phyloP scores from a whole-genome alignment of 1,140 invertebrate species.

The Uloborus diversus region DNA sequence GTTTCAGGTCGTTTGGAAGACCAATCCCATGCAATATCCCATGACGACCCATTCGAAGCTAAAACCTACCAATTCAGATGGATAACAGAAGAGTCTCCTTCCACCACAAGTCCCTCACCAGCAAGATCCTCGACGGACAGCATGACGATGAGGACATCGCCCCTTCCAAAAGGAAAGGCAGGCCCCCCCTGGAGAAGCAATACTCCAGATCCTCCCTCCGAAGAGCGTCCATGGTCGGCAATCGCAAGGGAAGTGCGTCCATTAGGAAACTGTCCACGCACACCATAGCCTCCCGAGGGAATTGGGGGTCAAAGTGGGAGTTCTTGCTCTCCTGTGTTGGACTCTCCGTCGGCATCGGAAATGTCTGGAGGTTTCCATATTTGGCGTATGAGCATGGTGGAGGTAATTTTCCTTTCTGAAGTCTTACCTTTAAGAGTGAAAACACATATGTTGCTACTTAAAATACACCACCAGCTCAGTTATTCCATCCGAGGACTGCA shows the following conservation, averaged over 20 bases:
- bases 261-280: slow-evolving; percentile 48
- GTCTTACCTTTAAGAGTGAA: background rate
- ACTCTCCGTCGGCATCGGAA: slow-evolving; percentile 65
- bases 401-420: slow-evolving; percentile 59
- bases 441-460: too few species aligned
- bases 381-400: slow-evolving; percentile 66
- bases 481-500: too few species aligned
- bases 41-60: background rate
- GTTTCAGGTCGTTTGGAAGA: too few species aligned
- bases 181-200: background rate
- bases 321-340: slow-evolving; percentile 66
- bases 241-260: slow-evolving; percentile 35
- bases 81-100: slow-evolving; percentile 48
- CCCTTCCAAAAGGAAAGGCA: background rate
- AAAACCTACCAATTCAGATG: background rate
- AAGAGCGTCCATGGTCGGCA: slow-evolving; percentile 1
- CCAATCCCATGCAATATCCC: background rate
- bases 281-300: slow-evolving; percentile 59
- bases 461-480: too few species aligned
- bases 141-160: background rate
- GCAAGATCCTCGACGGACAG: slow-evolving; percentile 31
- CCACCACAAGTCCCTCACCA: slow-evolving; percentile 45
- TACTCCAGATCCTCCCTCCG: slow-evolving; percentile 30
- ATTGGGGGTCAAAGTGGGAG: slow-evolving; percentile 65
- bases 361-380: slow-evolving; percentile 67